Percentiles rank a stretch among this genome's conserved stretches.
Evolutionary conservation across 1,140 invertebrate genomes (phyloP).

Genomic region (Apis florea): DNA sequence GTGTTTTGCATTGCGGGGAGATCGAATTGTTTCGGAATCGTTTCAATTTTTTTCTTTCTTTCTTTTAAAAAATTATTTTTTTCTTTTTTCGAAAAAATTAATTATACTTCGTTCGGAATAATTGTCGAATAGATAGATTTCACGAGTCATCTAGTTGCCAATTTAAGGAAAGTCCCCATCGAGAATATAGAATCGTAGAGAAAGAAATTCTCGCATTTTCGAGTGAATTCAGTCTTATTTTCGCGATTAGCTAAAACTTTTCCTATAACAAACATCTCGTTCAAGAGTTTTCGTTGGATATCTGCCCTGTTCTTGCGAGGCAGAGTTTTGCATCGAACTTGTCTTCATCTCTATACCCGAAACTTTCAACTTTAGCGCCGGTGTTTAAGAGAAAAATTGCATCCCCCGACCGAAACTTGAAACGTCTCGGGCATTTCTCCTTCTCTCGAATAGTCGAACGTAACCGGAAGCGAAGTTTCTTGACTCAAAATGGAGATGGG

Average conservation of each 20-base stretch:
- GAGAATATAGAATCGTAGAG: constrained; percentile 10
- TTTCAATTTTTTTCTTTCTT: neutral
- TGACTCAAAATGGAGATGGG: constrained; percentile 28
- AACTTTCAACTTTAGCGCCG: constrained; percentile 46
- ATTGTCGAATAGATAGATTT: neutral
- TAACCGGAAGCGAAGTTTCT: constrained; percentile 29
- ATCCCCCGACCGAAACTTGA: constrained; percentile 31
- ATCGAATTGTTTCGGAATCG: neutral
- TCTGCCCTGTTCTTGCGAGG: constrained; percentile 32
- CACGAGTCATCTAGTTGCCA: constrained; percentile 16
- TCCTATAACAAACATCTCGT: constrained; percentile 53
- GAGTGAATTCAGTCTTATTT: constrained; percentile 35
- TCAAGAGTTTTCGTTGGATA: constrained; percentile 52
- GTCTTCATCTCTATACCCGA: constrained; percentile 42
- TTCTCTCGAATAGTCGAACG: neutral
- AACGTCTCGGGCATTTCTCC: constrained; percentile 17
- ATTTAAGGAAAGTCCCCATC: constrained; percentile 24
- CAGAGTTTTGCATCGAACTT: constrained; percentile 37
- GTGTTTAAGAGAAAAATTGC: constrained; percentile 56
- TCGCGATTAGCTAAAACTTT: constrained; percentile 55
- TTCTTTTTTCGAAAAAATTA: neutral
- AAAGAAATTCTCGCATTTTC: constrained; percentile 29
- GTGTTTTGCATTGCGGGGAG: neutral
- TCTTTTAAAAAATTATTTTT: neutral
- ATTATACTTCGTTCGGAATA: neutral